A percentile compares a stretch with the other conserved stretches of the same genome.
Conservation (phyloP, 2,797 vertebrate genomes). For the Hoplostethus atlanticus region DNA sequence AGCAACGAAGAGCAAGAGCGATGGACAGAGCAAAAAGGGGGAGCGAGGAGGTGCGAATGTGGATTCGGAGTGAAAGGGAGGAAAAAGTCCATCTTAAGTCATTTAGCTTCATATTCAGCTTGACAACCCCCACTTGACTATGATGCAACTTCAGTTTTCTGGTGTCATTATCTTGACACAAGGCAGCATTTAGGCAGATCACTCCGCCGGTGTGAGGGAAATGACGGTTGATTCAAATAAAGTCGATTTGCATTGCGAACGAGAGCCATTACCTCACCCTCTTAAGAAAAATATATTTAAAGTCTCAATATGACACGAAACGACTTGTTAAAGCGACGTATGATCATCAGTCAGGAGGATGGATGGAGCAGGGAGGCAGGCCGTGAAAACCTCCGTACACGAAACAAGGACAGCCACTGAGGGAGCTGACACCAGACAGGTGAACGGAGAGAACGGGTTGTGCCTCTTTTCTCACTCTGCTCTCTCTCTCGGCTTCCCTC, state of each 20-base stretch:
- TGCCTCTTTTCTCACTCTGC: conserved; percentile 18
- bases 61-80: conserved; percentile 1
- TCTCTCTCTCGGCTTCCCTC: conserved; percentile 22
- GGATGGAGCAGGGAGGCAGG: background rate
- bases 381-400: conserved; percentile 31
- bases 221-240: conserved; percentile 2
- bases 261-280: background rate
- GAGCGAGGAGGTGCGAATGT: conserved; percentile 3
- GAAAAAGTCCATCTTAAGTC: conserved; percentile 18
- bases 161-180: background rate
- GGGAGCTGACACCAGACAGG: conserved; percentile 59
- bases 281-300: background rate
- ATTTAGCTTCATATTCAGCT: background rate
- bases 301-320: no score
- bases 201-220: background rate
- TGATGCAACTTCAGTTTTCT: no score
- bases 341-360: background rate
- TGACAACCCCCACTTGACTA: background rate
- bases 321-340: background rate
- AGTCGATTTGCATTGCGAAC: background rate
- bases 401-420: conserved; percentile 49
- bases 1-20: conserved; percentile 6
- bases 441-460: conserved; percentile 39
- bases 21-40: conserved; percentile 18
- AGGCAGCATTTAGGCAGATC: background rate